phyloP scores from a whole-genome alignment of 2,888 invertebrate genomes.

The Tinea trinotella region DNA sequence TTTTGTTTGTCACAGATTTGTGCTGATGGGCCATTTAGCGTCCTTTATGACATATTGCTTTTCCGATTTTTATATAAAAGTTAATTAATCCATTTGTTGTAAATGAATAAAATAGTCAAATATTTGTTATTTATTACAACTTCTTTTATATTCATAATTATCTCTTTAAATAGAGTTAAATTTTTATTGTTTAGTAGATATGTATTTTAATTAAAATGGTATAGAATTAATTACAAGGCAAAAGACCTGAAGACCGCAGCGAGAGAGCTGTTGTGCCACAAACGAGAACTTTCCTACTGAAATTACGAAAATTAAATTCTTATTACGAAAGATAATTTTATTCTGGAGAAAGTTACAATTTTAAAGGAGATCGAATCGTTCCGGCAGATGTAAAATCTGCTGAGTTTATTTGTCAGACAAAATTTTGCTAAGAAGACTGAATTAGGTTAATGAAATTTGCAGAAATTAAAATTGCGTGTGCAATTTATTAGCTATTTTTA shows the following conservation, averaged over 20 bases:
- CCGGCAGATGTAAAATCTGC: not conserved
- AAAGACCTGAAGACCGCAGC: constrained; percentile 23
- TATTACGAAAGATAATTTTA: constrained; percentile 27
- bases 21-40: constrained; percentile 10
- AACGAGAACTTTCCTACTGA: constrained; percentile 26
- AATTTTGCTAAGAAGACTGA: not conserved
- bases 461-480: not conserved
- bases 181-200: not conserved
- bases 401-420: constrained; percentile 6
- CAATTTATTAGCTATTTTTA: too few species aligned
- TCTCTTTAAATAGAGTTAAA: not conserved
- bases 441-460: constrained; percentile 8
- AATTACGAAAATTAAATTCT: constrained; percentile 34
- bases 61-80: not conserved
- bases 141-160: too few species aligned
- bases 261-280: constrained; percentile 30
- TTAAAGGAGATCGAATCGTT: not conserved
- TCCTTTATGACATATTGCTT: constrained; percentile 2
- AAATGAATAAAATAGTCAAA: too few species aligned
- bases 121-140: too few species aligned
- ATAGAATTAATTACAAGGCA: constrained; percentile 35
- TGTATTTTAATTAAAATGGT: constrained; percentile 42
- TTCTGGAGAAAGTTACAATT: constrained; percentile 13
- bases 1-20: constrained; percentile 17
- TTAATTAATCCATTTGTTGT: too few species aligned